Evolutionary conservation across 2,113 vertebrate species (phyloP).

Genomic region (Pycnonotus jocosus): DNA sequence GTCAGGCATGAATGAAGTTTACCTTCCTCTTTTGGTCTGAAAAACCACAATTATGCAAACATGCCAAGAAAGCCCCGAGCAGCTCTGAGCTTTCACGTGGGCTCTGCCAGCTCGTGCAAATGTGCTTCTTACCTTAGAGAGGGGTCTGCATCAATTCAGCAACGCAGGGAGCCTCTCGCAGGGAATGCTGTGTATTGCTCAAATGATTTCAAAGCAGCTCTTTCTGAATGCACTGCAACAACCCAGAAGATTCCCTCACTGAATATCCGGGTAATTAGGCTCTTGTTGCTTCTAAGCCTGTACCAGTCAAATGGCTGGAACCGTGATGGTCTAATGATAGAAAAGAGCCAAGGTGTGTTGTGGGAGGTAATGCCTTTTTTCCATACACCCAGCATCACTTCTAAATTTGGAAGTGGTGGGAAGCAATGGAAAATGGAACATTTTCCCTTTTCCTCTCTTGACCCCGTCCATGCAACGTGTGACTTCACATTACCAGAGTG

Average conservation of each 20-base stretch:
- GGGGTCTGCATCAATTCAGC: background rate
- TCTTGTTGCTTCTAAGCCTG: background rate
- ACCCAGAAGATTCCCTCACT: background rate
- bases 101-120: background rate
- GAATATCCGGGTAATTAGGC: background rate
- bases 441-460: slow-evolving; percentile 16
- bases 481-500: background rate
- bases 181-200: background rate
- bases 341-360: background rate
- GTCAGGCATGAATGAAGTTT: slow-evolving; percentile 74
- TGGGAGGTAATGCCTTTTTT: background rate
- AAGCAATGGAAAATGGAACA: background rate
- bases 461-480: background rate
- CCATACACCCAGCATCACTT: background rate
- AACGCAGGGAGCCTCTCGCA: background rate
- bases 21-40: slow-evolving; percentile 67
- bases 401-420: slow-evolving; percentile 23
- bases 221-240: background rate
- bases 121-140: background rate
- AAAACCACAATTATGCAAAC: slow-evolving; percentile 61
- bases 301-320: background rate
- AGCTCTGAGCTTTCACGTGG: background rate
- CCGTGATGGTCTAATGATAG: background rate
- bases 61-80: slow-evolving; percentile 59
- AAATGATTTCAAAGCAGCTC: slow-evolving; percentile 12